Evolutionary conservation across 2,113 vertebrate species (phyloP), one percentile per base, ranked within the genome.

Genomic region (Rhodinocichla rosea): DNA sequence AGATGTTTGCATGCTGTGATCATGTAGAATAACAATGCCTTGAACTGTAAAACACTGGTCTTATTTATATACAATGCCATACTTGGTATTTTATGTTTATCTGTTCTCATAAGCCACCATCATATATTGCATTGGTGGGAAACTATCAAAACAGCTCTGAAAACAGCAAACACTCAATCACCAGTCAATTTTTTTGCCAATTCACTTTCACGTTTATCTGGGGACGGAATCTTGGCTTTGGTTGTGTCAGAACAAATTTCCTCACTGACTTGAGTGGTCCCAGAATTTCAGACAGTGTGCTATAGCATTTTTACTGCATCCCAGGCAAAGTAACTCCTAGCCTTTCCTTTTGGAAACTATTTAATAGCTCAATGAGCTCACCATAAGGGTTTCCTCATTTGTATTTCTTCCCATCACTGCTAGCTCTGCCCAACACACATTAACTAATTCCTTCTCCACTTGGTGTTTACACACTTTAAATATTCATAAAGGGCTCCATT

Each of bases 371-470:
- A 90, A 35, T 85, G 84, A 96, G 77, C 65, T 95, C 73, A 68
- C 33, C 24, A 35, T 63, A 76, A 82, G 42, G 11, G 13, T 73
- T 92, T 82, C 59, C 78, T 80, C 78, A 71, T 90, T 95, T 86
- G 80, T 83, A 89, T 94, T 95, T 95, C 87, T 85, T 79, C 70
- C 81, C 42, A 69, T 79, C 83, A n/a, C 67, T 89, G 49, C 57
- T 60, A 87, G n/a, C 74, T 89, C 62, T 85, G 42, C 42, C 75
- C 79, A 90, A 70, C 44, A 81, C 69, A 90, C 40, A 87, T 92
- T 87, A 89, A 86, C 91, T 92, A 95, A 96, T 83, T 96, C 68
- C 40, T 96, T 93, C 89, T 94, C 57, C 56, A 45, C 88, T 90
- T 32, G 7, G 32, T 92, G 80, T 96, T 97, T 93, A 79, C 83